Evolutionary conservation across 2,888 invertebrate genomes (phyloP).

Genomic region (Pyrgus malvae): DNA sequence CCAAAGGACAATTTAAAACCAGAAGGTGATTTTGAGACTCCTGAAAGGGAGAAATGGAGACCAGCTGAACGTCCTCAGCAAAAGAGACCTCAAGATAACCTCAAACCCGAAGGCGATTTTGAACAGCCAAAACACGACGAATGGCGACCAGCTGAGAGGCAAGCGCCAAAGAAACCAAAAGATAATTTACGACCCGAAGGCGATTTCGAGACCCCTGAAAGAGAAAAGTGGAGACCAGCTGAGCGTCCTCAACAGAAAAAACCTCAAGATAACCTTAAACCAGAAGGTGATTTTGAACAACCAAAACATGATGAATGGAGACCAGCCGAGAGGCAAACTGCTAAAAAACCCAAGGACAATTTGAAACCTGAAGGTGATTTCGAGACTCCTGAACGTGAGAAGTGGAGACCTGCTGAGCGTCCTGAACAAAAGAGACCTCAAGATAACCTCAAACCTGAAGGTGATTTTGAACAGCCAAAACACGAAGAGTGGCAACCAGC

Average conservation of each 20-base stretch:
- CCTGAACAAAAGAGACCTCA: constrained; percentile 44
- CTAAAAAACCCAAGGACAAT: constrained; percentile 65
- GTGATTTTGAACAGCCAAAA: constrained; percentile 71
- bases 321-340: constrained; percentile 65
- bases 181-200: constrained; percentile 79
- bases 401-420: constrained; percentile 48
- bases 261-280: constrained; percentile 80
- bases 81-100: constrained; percentile 65
- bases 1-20: no score
- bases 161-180: constrained; percentile 57
- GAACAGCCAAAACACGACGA: constrained; percentile 56
- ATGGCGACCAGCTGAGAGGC: constrained; percentile 58
- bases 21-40: no score
- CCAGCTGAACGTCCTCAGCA: constrained; percentile 52
- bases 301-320: constrained; percentile 60
- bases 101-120: constrained; percentile 79
- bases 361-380: constrained; percentile 74
- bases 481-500: constrained; percentile 57
- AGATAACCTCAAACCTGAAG: constrained; percentile 76
- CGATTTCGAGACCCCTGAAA: constrained; percentile 59
- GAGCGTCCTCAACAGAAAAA: constrained; percentile 76
- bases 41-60: no score
- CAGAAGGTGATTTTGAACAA: constrained; percentile 81
- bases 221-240: constrained; percentile 70
- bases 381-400: constrained; percentile 46